These are phyloP conservation scores for Pheucticus melanocephalus DNA, from an alignment of 2,113 vertebrate genomes.

Conservation along the genomic window DNA sequence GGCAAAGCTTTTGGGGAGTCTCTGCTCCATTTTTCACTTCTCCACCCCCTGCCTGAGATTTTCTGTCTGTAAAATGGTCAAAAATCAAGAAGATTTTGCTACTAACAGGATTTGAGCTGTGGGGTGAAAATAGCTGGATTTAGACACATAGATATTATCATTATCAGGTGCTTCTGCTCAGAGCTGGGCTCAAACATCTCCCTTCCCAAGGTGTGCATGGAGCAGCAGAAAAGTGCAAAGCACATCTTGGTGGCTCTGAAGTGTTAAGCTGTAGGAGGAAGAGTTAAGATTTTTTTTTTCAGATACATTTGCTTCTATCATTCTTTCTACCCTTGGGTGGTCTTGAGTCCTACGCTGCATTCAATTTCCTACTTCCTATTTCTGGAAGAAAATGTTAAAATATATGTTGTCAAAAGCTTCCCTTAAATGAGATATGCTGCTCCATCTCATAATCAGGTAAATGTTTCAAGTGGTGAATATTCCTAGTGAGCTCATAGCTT, in stretches of 20 bases:
- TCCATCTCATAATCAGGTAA: background rate
- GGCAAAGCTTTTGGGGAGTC: background rate
- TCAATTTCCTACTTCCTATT: background rate
- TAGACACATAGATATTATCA: background rate
- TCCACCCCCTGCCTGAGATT: background rate
- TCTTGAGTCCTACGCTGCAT: fast-evolving
- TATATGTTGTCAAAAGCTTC: background rate
- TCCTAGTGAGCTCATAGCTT: background rate
- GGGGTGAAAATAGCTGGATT: background rate
- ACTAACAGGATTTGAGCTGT: background rate
- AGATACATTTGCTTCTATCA: background rate
- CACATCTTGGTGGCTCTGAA: background rate
- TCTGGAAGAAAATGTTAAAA: background rate
- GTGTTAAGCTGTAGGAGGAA: background rate
- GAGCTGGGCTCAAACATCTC: background rate
- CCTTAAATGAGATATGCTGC: background rate
- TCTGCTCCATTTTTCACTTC: background rate
- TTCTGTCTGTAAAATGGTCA: background rate
- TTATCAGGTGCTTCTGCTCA: background rate
- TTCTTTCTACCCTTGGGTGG: background rate
- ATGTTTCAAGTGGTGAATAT: background rate
- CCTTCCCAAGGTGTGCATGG: background rate
- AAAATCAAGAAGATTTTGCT: background rate
- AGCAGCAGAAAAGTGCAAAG: background rate
- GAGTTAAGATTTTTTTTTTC: background rate